phyloP scores from a whole-genome alignment of 2,888 invertebrate species.

The Steinernema scapterisci region DNA sequence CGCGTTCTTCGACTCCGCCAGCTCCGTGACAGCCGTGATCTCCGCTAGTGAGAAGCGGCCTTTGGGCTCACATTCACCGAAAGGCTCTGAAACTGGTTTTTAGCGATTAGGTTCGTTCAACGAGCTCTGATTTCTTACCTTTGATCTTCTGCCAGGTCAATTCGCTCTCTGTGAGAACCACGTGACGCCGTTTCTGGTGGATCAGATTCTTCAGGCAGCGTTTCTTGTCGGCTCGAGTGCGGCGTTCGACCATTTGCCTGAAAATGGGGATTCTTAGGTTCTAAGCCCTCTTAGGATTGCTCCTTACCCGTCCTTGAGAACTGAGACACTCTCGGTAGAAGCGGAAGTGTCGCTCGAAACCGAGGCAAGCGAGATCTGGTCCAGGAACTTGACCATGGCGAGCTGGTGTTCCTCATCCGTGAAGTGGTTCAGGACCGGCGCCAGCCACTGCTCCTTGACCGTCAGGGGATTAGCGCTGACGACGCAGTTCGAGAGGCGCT shows the following conservation, averaged over 20 bases:
- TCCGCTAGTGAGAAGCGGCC: slow-evolving; percentile 45
- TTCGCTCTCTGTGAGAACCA: slow-evolving; percentile 53
- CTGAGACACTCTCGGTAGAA: slow-evolving; percentile 38
- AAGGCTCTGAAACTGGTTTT: slow-evolving; percentile 40
- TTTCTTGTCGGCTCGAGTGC: slow-evolving; percentile 45
- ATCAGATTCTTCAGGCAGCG: slow-evolving; percentile 53
- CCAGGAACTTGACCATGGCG: slow-evolving; percentile 61
- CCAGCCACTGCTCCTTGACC: slow-evolving; percentile 63
- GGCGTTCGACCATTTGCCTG: slow-evolving; percentile 47
- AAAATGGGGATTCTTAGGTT: neutral
- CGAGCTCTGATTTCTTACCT: slow-evolving; percentile 15
- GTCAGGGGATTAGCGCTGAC: slow-evolving; percentile 57
- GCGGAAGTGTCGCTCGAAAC: slow-evolving; percentile 18
- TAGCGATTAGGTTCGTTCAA: no score
- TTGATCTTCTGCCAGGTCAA: slow-evolving; percentile 61
- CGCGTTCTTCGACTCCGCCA: slow-evolving; percentile 52
- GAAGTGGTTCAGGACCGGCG: slow-evolving; percentile 54
- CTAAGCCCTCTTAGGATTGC: neutral
- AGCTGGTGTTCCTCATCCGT: slow-evolving; percentile 54
- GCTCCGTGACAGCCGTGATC: slow-evolving; percentile 47
- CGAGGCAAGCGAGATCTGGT: slow-evolving; percentile 48
- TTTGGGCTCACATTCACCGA: slow-evolving; percentile 48
- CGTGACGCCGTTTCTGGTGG: slow-evolving; percentile 54
- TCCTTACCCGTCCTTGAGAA: slow-evolving; percentile 50
- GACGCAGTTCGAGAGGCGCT: slow-evolving; percentile 62